phyloP scores from a whole-genome alignment of 2,888 invertebrate species.

The Synanthedon tipuliformis region DNA sequence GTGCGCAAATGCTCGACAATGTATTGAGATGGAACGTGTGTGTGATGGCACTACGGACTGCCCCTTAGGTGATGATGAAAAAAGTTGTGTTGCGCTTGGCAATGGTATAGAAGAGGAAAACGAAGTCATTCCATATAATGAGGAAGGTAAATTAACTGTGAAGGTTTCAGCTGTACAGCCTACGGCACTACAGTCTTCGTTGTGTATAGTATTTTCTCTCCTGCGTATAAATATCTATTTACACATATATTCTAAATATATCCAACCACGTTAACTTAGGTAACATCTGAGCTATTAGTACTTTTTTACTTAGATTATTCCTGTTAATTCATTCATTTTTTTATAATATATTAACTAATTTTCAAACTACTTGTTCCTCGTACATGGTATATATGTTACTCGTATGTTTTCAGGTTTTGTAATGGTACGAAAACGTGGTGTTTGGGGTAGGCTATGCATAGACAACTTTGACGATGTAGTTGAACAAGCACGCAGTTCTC shows the following conservation, averaged over 20 bases:
- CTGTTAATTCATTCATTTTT: too few relatives aligned
- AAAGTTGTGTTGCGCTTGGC: constrained; percentile 77
- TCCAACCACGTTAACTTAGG: too few relatives aligned
- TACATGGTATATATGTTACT: too few relatives aligned
- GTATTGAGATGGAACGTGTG: constrained; percentile 73
- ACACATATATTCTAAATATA: too few relatives aligned
- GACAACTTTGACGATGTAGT: constrained; percentile 74
- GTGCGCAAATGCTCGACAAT: constrained; percentile 78
- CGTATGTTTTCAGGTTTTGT: constrained; percentile 68
- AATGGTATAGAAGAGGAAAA: constrained; percentile 65
- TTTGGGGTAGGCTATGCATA: constrained; percentile 83
- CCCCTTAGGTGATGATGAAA: constrained; percentile 81
- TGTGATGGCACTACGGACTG: constrained; percentile 80
- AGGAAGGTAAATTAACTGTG: constrained; percentile 55
- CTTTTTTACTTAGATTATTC: too few relatives aligned
- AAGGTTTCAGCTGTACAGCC: too few relatives aligned
- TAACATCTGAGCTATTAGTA: too few relatives aligned
- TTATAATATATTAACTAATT: too few relatives aligned
- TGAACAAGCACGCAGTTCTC: constrained; percentile 67
- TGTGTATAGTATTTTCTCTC: too few relatives aligned
- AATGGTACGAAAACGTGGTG: constrained; percentile 79
- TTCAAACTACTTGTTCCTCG: too few relatives aligned
- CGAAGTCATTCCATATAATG: constrained; percentile 71
- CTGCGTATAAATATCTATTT: too few relatives aligned
- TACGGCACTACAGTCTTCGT: not conserved